Conservation (phyloP, 2,113 vertebrate genomes). For the Physeter macrocephalus region DNA sequence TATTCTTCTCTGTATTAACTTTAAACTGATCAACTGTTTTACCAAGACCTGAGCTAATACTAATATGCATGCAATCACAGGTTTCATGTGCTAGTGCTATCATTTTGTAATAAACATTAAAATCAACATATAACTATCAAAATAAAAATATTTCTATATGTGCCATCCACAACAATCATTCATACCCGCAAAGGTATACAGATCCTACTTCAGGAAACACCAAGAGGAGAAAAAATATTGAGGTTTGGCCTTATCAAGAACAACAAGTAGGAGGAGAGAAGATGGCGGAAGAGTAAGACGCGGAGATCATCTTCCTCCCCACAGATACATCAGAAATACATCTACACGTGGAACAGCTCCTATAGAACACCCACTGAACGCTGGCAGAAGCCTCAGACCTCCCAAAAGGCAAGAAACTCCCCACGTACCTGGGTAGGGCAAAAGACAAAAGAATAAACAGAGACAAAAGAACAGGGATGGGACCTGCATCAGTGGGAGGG, state of each 20-base stretch:
- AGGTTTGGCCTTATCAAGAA: background rate
- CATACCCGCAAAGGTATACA: background rate
- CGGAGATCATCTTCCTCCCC: too few relatives aligned
- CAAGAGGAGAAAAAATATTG: background rate
- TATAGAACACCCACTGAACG: too few relatives aligned
- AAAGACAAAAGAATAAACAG: too few relatives aligned
- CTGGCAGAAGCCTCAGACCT: too few relatives aligned
- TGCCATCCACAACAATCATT: background rate
- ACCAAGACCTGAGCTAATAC: background rate
- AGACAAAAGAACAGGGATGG: too few relatives aligned
- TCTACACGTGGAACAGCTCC: too few relatives aligned
- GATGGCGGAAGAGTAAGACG: too few relatives aligned
- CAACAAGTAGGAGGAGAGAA: background rate
- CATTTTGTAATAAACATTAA: background rate
- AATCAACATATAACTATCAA: background rate
- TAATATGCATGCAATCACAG: background rate
- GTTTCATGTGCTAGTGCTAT: background rate
- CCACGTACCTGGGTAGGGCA: too few relatives aligned
- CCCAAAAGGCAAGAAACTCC: too few relatives aligned
- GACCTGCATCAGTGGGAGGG: too few relatives aligned
- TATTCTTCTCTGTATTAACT: background rate
- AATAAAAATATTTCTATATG: background rate
- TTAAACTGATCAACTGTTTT: background rate
- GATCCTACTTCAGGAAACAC: background rate
- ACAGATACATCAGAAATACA: too few relatives aligned